Percentiles rank a stretch among this genome's conserved stretches.
These are phyloP conservation scores for Salvelinus sp. DNA, from an alignment of 2,113 vertebrate genomes.

Conservation along the genomic window DNA sequence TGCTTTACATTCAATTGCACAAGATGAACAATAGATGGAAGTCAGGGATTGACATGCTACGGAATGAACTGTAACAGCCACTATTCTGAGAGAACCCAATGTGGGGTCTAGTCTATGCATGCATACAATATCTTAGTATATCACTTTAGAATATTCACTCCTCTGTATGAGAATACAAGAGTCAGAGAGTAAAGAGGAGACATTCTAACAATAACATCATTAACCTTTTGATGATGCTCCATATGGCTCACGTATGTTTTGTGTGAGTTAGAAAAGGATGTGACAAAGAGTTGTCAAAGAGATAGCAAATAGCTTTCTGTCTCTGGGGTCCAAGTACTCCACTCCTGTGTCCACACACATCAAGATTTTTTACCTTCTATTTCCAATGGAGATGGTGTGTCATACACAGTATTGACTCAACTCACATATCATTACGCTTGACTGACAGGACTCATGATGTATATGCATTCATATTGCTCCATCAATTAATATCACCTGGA, in stretches of 20 bases:
- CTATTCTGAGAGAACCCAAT: no score
- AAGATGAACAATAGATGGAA: no score
- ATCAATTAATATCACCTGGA: no score
- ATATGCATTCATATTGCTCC: background rate
- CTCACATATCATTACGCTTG: background rate
- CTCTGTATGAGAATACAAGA: constrained; percentile 8
- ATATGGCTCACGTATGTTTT: constrained; percentile 41
- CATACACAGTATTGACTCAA: background rate
- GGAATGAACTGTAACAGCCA: no score
- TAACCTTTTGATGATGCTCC: constrained; percentile 11
- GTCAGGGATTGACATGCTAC: no score
- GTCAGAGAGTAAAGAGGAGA: constrained; percentile 4
- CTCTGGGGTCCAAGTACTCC: constrained; percentile 3
- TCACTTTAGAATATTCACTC: background rate
- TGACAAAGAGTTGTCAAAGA: constrained; percentile 28
- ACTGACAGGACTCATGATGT: background rate
- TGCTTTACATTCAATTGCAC: no score
- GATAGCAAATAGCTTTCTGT: constrained; percentile 72
- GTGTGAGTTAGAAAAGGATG: constrained; percentile 53
- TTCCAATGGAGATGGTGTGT: background rate
- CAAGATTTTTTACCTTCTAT: background rate
- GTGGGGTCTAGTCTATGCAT: no score
- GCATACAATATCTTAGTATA: no score
- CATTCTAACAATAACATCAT: constrained; percentile 11
- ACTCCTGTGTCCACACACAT: background rate